Evolutionary conservation across 2,797 vertebrate genomes (phyloP).

Genomic region (Propithecus deckenii): DNA sequence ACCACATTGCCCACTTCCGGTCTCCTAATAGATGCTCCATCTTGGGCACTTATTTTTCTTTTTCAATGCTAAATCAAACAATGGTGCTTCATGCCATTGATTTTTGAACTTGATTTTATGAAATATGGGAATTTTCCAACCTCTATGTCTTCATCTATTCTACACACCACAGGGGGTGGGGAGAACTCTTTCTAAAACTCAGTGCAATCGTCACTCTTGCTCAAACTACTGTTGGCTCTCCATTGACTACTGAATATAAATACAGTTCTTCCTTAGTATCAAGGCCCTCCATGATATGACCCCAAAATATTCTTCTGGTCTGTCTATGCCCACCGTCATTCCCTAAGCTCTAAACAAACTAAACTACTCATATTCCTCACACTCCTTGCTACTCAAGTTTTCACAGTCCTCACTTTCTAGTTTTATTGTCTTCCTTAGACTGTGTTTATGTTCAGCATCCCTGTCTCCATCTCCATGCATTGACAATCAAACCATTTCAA

Average conservation of each 20-base stretch:
- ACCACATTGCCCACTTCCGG: not conserved
- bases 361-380: not conserved
- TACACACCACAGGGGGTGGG: not conserved
- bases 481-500: not conserved
- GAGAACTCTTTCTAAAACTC: not conserved
- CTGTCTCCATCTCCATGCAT: not conserved
- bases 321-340: not conserved
- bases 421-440: not conserved
- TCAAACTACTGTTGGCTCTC: not conserved
- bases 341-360: not conserved
- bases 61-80: not conserved
- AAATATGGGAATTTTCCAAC: not conserved
- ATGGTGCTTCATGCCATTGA: not conserved
- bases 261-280: not conserved
- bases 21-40: not conserved
- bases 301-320: not conserved
- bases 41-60: not conserved
- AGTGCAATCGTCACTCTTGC: not conserved
- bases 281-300: not conserved
- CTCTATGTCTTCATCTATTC: not conserved
- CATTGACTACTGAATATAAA: not conserved
- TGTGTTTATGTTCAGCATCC: not conserved
- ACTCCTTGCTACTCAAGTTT: not conserved
- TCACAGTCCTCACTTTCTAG: not conserved
- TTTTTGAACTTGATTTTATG: constrained; percentile 24